Base-by-base conservation (phyloP, 64 coral and sea anemone genomes). In the Dendrophyllia cribrosa region DNA sequence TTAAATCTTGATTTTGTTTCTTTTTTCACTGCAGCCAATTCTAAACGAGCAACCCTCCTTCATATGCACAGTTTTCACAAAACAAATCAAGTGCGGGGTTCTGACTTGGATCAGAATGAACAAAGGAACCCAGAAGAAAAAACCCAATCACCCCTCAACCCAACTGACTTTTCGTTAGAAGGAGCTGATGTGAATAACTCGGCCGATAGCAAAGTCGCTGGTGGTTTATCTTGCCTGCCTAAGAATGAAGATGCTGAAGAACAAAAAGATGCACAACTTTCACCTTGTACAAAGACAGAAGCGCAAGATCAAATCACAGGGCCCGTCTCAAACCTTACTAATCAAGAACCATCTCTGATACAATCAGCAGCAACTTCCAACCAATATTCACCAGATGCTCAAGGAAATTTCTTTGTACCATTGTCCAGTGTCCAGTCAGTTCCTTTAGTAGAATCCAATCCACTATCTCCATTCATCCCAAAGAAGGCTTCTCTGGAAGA, bases 1-100 rank as follows among this genome's bases (percentile, higher is more conserved):
- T 67, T 20, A 67, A 10, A n/a, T 67, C 6, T 67, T 7, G 19
- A 67, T 75, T 48, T 51, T 75, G 17, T 51, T 51, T 20, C 46
- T 11, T 50, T 67, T 45, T 19, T 82, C 46, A 10, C n/a, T 6
- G 20, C 80, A 66, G 80, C 80, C 43, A 66, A 83, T 47, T 67
- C 80, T 67, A 83, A 50, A 50, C 64, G 80, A 67, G 46, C 61
- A 49, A 6, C 14, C 43, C 61, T 83, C 43, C 16, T 66, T 43
- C 61, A 24, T 43, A 47, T 83, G 61, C 80, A 83, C 10, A 67
- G 17, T 67, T 83, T 83, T 83, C 61, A 67, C 43, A 83, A 50
- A 83, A 66, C 80, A 64, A 67, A 21, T 83, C 59, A 83, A 12
- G 45, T n/a, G 19, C 80, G 66, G 20, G 63, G 24, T 82, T 16